A percentile compares a stretch with the other conserved stretches of the same genome.
phyloP scores from a whole-genome alignment of 2,888 invertebrate species.

The Lissonota sp. region DNA sequence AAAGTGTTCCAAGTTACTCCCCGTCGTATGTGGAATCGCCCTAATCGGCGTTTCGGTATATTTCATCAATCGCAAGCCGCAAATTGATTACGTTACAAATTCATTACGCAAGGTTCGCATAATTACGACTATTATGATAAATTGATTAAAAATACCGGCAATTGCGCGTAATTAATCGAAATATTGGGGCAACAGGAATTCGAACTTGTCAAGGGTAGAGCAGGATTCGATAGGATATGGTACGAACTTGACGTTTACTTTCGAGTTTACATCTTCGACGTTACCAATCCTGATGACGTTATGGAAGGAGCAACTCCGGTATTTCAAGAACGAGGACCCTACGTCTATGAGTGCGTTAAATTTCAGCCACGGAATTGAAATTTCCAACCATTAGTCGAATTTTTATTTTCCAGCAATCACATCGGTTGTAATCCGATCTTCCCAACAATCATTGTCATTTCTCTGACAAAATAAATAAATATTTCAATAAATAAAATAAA shows the following conservation, averaged over 20 bases:
- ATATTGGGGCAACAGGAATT: constrained; percentile 83
- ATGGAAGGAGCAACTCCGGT: constrained; percentile 85
- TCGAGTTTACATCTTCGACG: constrained; percentile 82
- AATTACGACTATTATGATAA: background rate
- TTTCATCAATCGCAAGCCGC: constrained; percentile 22
- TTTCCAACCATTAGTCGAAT: too few relatives aligned
- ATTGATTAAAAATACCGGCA: background rate
- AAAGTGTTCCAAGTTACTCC: constrained; percentile 37
- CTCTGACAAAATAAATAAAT: background rate
- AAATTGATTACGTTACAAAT: background rate
- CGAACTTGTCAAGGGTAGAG: constrained; percentile 85
- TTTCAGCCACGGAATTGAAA: background rate
- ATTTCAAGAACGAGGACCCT: constrained; percentile 87
- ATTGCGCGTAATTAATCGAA: background rate
- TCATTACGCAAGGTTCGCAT: constrained; percentile 6
- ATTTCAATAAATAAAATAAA: constrained; percentile 15
- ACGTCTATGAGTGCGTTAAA: constrained; percentile 86
- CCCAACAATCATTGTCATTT: background rate
- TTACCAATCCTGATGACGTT: constrained; percentile 86
- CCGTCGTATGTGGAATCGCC: constrained; percentile 14
- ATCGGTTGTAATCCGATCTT: too few relatives aligned
- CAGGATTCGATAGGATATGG: constrained; percentile 86
- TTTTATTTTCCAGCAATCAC: background rate
- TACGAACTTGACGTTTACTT: constrained; percentile 80
- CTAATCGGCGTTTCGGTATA: constrained; percentile 26